Evolutionary conservation across 2,113 vertebrate species (phyloP).

Genomic region (Argyrosomus japonicus): DNA sequence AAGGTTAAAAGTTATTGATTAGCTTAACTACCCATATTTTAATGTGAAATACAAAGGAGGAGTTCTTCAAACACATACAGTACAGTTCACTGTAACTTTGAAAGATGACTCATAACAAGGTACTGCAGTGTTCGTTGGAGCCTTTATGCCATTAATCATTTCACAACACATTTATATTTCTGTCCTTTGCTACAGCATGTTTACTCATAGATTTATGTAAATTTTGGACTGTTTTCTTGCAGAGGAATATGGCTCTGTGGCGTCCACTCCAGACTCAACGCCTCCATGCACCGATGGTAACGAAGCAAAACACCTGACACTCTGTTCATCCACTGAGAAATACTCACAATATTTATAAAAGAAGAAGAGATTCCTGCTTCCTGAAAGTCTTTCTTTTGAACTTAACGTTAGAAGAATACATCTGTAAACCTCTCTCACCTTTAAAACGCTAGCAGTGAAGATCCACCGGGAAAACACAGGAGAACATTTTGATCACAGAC

Average conservation of each 20-base stretch:
- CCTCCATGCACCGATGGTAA: constrained; percentile 87
- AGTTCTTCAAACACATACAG: not conserved
- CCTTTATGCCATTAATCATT: not conserved
- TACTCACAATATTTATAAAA: not conserved
- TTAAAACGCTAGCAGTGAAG: not conserved
- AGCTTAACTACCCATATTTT: not conserved
- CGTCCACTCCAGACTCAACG: constrained; percentile 86
- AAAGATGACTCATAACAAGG: not conserved
- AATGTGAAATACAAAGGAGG: not conserved
- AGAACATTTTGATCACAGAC: not conserved
- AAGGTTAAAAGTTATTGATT: not conserved
- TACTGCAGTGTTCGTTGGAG: not conserved
- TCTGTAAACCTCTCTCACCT: not conserved
- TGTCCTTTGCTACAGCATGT: not conserved
- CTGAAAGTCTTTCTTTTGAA: constrained; percentile 9
- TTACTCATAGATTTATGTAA: constrained; percentile 2
- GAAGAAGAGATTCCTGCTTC: not conserved
- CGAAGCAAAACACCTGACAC: constrained; percentile 2
- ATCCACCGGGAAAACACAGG: constrained; percentile 33
- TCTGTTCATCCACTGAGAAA: not conserved
- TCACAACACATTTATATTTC: constrained; percentile 3
- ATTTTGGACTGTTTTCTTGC: constrained; percentile 65
- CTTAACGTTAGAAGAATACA: not conserved
- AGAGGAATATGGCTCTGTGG: constrained; percentile 87
- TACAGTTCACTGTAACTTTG: not conserved